These are phyloP conservation scores for Rhingia campestris DNA, from an alignment of 2,888 invertebrate species.

Conservation along the genomic window DNA sequence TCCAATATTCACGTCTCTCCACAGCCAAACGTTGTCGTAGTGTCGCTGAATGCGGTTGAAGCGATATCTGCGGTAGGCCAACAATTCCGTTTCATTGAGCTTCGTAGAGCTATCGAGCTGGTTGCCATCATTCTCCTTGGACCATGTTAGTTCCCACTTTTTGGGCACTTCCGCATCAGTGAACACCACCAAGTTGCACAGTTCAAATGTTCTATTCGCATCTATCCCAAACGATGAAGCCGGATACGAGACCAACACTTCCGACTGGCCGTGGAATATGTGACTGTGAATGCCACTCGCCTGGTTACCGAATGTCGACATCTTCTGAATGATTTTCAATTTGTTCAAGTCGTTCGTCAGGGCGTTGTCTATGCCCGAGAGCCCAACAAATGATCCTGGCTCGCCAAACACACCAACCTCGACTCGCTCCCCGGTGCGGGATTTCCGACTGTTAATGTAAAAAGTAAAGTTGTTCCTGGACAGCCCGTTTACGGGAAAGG, in stretches of 20 bases:
- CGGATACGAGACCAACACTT: conserved; percentile 91
- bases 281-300: conserved; percentile 90
- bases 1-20: conserved; percentile 94
- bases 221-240: conserved; percentile 94
- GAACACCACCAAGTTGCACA: conserved; percentile 91
- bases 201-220: conserved; percentile 94
- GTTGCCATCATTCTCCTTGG: conserved; percentile 83
- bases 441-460: conserved; percentile 93
- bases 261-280: conserved; percentile 90
- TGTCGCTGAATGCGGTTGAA: conserved; percentile 93
- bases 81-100: conserved; percentile 86
- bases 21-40: conserved; percentile 96
- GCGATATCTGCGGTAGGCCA: conserved; percentile 88
- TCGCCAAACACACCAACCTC: conserved; percentile 96
- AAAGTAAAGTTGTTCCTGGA: conserved; percentile 93
- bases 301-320: conserved; percentile 91
- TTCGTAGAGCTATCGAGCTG: conserved; percentile 87
- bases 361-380: conserved; percentile 92
- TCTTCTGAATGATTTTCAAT: conserved; percentile 90
- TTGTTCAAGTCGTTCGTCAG: conserved; percentile 92
- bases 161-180: conserved; percentile 91
- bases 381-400: conserved; percentile 94
- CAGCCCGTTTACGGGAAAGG: conserved; percentile 96
- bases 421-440: conserved; percentile 93
- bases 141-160: conserved; percentile 88